These are phyloP conservation scores for Gila orcuttii DNA, from an alignment of 2,113 vertebrate genomes.

Conservation along the genomic window DNA sequence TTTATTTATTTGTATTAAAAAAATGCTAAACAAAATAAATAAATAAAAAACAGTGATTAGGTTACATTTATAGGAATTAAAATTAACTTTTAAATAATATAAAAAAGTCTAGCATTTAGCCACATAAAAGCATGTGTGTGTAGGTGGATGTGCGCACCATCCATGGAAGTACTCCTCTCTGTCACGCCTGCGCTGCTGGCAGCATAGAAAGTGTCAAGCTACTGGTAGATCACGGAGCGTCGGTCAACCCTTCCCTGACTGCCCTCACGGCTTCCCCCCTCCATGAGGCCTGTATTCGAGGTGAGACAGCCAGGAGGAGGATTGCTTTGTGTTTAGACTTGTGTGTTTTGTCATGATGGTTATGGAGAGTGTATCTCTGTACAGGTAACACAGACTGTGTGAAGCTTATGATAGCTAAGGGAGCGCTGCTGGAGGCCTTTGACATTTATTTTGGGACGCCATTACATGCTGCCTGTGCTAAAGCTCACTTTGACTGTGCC, in stretches of 20 bases:
- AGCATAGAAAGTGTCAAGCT: conserved; percentile 85
- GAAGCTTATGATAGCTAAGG: conserved; percentile 81
- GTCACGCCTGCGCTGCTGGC: conserved; percentile 85
- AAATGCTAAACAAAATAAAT: not conserved
- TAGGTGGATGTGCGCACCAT: conserved; percentile 91
- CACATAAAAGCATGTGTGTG: not conserved
- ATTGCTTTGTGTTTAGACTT: not conserved
- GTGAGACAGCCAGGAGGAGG: conserved; percentile 66
- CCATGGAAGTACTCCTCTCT: conserved; percentile 90
- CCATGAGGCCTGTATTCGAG: conserved; percentile 91
- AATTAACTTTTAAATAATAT: not conserved
- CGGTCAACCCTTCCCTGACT: conserved; percentile 83
- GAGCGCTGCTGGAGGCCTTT: conserved; percentile 85
- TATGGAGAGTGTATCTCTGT: not conserved
- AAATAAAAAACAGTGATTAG: too few species aligned
- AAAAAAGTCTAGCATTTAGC: not conserved
- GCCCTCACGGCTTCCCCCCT: conserved; percentile 84
- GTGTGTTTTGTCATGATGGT: not conserved
- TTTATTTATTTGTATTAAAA: not conserved
- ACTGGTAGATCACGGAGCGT: conserved; percentile 84
- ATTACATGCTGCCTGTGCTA: conserved; percentile 86
- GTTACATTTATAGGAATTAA: not conserved
- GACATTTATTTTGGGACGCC: conserved; percentile 90
- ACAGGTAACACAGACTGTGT: conserved; percentile 85
- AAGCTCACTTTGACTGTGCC: conserved; percentile 83